Evolutionary conservation across 2,888 invertebrate genomes (phyloP), one percentile per base, ranked within the genome.

Genomic region (Chromoteleia sp.): DNA sequence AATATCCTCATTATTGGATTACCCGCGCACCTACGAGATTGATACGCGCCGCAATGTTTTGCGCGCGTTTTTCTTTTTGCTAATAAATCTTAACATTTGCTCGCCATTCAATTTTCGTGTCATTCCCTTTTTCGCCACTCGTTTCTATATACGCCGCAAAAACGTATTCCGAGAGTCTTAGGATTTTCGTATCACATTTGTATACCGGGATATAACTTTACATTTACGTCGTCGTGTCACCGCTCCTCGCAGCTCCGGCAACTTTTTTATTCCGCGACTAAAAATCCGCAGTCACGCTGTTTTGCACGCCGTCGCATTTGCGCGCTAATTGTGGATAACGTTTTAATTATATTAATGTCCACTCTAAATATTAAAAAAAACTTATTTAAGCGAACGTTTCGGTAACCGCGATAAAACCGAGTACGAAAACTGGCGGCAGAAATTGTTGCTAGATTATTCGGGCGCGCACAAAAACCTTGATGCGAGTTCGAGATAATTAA

Each of bases 401-500:
- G 36, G 21, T 21, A 43, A 21, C 67, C 15, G 19, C 29, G 30
- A 58, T 45, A 36, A 41, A 61, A n/a, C 8, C 6, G 10, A n/a
- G 0, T 19, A 17, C 10, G 12, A 29, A 33, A 71, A 29, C 10
- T 25, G n/a, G 19, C 7, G 25, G 19, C 6, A 39, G 17, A 65
- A 56, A 65, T 48, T 65, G 56, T 65, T 76, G 45, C 29, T 10
- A 15, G 25, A 52, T 68, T 74, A 74, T 74, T 65, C 33, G 29
- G 15, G 1, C 12, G 3, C 7, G 19, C 29, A 14, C 48, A 76
- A 76, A 76, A 67, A 67, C 29, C 21, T 52, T 12, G 67, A 52
- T 45, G 67, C 54, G 43, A 29, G 68, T 25, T 52, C 61, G 17
- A 59, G 71, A 61, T 80, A 82, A 82, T 77, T 80, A 82, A 80